A percentile compares a stretch with the other conserved stretches of the same genome.
Evolutionary conservation across 2,888 invertebrate species (phyloP).

Genomic region (Pherbina coryleti): DNA sequence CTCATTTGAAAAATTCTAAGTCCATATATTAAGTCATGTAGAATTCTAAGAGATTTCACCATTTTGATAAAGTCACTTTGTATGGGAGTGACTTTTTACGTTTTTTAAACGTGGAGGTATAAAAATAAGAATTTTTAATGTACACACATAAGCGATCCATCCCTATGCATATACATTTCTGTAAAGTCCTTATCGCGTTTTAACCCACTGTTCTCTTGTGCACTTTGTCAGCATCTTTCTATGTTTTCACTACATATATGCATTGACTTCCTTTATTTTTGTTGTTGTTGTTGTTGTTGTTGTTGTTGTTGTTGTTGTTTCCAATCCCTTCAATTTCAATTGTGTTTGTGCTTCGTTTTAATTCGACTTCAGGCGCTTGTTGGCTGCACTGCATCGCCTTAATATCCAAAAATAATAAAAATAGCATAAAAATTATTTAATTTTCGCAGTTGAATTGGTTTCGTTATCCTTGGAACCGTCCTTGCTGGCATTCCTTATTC

Average conservation of each 20-base stretch:
- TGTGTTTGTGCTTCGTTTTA: slow-evolving; percentile 7
- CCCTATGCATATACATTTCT: too few species aligned
- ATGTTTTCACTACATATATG: background rate
- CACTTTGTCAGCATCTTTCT: background rate
- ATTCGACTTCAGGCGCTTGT: background rate
- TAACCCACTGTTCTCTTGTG: too few species aligned
- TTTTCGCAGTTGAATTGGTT: slow-evolving; percentile 9
- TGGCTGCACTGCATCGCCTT: background rate
- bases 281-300: too few species aligned
- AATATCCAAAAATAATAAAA: background rate
- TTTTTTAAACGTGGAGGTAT: too few species aligned
- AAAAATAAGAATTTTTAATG: too few species aligned
- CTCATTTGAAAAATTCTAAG: too few species aligned
- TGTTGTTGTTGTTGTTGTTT: background rate
- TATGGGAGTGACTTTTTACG: too few species aligned
- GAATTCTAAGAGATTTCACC: too few species aligned
- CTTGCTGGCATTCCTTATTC: background rate
- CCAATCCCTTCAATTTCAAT: slow-evolving; percentile 16
- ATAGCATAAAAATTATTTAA: slow-evolving; percentile 1
- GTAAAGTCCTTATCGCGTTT: too few species aligned
- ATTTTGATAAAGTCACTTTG: too few species aligned
- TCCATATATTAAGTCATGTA: too few species aligned
- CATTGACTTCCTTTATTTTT: background rate
- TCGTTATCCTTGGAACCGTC: background rate
- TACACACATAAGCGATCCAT: too few species aligned